Conservation (phyloP, 2,113 vertebrate genomes). For the Leuciscus idus region DNA sequence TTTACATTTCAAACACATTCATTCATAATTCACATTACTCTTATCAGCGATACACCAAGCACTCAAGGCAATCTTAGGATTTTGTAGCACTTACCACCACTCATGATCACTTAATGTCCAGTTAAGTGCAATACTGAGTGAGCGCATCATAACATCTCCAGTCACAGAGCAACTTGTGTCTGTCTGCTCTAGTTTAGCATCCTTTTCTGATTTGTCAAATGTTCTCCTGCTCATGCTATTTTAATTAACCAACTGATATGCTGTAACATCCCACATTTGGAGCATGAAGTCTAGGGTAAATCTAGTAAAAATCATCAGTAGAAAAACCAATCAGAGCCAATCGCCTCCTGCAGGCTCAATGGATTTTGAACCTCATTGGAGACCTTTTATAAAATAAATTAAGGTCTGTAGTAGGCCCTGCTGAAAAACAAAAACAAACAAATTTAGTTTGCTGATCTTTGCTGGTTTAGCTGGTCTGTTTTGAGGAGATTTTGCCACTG, state of each 20-base stretch:
- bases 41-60: neutral
- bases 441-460: neutral
- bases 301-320: neutral
- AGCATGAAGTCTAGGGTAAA: neutral
- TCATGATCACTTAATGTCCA: constrained; percentile 4
- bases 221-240: neutral
- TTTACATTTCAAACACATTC: neutral
- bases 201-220: neutral
- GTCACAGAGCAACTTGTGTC: neutral
- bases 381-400: neutral
- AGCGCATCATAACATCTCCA: constrained; percentile 9
- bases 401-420: neutral
- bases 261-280: neutral
- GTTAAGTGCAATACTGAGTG: neutral
- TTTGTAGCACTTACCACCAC: neutral
- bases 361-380: neutral
- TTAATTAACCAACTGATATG: neutral
- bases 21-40: neutral
- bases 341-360: neutral
- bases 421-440: neutral
- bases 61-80: neutral
- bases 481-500: neutral
- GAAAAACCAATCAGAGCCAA: neutral
- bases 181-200: constrained; percentile 3
- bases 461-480: neutral